Base-by-base conservation (phyloP, 2,797 vertebrate genomes). In the Pseudochromis fuscus region DNA sequence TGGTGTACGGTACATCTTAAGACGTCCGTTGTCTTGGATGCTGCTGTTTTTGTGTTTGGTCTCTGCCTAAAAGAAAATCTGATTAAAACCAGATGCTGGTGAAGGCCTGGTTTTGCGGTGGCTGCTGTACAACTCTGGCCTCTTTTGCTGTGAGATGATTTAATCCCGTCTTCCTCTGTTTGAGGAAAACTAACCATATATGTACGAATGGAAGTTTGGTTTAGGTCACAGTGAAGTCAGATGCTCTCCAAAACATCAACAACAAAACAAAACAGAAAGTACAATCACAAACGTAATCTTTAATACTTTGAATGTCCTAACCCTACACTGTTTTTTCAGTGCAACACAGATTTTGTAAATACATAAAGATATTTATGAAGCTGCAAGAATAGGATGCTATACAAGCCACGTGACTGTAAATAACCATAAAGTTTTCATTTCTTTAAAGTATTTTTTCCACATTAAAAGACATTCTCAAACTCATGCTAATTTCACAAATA, bases 41-140 rank as follows among this genome's bases (percentile, higher is more conserved):
- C 37, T 64, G 50, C 37, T 53, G 52, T 67, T 71, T 61, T 65
- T 3, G 30, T 67, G 57, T 75, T 67, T 46, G 40, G 51, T 44
- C n/a, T 31, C 24, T 44, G 38, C 46, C 40, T 51, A 5, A 25
- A 49, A 79, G 40, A 57, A 57, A 52, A 53, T 30, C 58, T 28
- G 35, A 86, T 77, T 55, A 51, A 61, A 68, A 82, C 27, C 76
- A 82, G 68, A 58, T 13, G 3, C 56, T 44, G 52, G 6, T 16
- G 8, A 27, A 35, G 7, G 33, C 25, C n/a, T 48, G 31, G 23
- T 35, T 59, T 24, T 79, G 72, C 38, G 46, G 62, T 62, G 30
- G 31, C 25, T 62, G 50, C 63, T 44, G 27, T 56, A 38, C 74
- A 56, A 46, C 50, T 18, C 46, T 45, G 64, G 19, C 58, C 67